Conservation (phyloP, 2,888 invertebrate genomes). For the Cerastoderma edule region DNA sequence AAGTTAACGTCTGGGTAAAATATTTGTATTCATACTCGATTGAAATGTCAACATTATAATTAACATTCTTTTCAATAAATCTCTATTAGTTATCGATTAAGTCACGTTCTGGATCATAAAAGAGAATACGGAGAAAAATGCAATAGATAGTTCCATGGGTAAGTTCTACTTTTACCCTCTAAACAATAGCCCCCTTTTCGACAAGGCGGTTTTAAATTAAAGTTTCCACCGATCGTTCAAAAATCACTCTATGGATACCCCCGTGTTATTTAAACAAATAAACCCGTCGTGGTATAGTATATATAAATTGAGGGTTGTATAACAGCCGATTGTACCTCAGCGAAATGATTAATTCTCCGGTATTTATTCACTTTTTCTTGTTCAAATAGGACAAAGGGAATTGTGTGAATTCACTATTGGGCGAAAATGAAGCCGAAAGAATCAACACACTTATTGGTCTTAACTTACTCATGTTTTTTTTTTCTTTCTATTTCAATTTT, state of each 20-base stretch:
- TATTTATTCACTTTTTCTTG: conserved; percentile 15
- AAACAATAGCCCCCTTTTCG: too few relatives aligned
- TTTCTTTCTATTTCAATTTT: neutral
- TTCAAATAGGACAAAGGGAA: conserved; percentile 3
- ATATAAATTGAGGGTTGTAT: conserved; percentile 16
- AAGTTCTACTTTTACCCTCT: too few relatives aligned
- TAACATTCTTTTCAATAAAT: too few relatives aligned
- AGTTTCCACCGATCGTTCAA: too few relatives aligned
- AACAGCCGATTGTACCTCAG: neutral
- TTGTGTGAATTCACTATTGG: neutral
- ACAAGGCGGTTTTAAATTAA: too few relatives aligned
- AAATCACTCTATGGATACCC: conserved; percentile 21
- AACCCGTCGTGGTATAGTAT: conserved; percentile 1
- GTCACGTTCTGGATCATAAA: too few relatives aligned
- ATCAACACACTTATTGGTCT: neutral
- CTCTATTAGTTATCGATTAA: too few relatives aligned
- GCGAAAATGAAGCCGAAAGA: neutral
- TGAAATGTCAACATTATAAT: too few relatives aligned
- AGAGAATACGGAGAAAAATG: too few relatives aligned
- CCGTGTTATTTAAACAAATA: conserved; percentile 16
- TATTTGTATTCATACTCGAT: too few relatives aligned
- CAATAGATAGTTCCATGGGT: too few relatives aligned
- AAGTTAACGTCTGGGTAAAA: too few relatives aligned
- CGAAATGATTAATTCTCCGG: conserved; percentile 6
- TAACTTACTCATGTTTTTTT: neutral